Base-by-base conservation (phyloP, 2,113 vertebrate species). In the Poeciliopsis occidentalis region DNA sequence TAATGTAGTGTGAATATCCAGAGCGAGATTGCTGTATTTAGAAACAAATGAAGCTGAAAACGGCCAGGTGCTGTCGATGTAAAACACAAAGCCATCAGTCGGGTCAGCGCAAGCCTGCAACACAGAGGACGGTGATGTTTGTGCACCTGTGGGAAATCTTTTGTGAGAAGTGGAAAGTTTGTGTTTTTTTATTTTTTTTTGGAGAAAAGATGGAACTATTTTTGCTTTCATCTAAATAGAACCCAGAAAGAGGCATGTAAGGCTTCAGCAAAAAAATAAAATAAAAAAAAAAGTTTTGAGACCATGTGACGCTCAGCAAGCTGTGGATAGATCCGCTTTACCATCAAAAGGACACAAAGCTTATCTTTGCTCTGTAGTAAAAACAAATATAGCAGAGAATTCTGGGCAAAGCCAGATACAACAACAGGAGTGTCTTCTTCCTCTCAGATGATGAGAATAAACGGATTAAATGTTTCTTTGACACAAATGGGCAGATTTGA, bases 1-100 rank as follows among this genome's bases (percentile, higher is more conserved):
- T 86, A 89, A 91, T 90, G 87, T 87, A 63, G 74, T 81, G 89
- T 91, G 88, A 85, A 76, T 71, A 83, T 81, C 79, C 76, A 60
- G 41, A 13, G 60, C 61, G 66, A 63, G 65, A 79, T 67, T 73
- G 73, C 71, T 69, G 85, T 88, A 73, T 90, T 88, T 85, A 76
- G 69, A 86, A 64, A 78, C 29, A 83, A 91, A 76, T 87, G 88
- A 81, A 81, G 82, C 88, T 89, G 82, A 87, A 89, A 86, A 86
- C 78, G 60, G 12, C 89, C 88, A 89, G 88, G 85, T 90, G 88
- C 84, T 72, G 76, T 32, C 13, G 66, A 86, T 17, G 84, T 68
- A 71, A 75, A 76, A 76, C 85, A 72, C 69, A 75, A 84, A 62
- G 78, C 68, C 84, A 74, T 76, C 70, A 34, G 76, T 24, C 7